A percentile compares a stretch with the other conserved stretches of the same genome.
Conservation (phyloP, 2,888 invertebrate species). For the Serripes groenlandicus region DNA sequence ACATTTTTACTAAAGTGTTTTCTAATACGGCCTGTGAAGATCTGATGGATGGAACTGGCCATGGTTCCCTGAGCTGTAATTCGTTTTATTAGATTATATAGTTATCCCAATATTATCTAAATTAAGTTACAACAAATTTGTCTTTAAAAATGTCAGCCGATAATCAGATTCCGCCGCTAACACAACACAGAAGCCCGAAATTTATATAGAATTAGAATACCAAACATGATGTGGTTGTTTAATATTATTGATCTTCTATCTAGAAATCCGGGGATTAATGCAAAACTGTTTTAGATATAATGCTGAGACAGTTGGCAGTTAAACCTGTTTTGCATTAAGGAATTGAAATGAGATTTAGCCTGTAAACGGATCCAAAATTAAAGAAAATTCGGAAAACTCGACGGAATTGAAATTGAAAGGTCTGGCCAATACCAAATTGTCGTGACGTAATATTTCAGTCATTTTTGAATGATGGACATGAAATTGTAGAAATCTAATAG, state of each 20-base stretch:
- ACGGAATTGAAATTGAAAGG: conserved; percentile 37
- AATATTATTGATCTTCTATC: conserved; percentile 38
- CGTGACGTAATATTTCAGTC: conserved; percentile 23
- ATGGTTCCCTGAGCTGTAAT: conserved; percentile 48
- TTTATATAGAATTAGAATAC: conserved; percentile 64
- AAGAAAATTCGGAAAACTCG: conserved; percentile 26
- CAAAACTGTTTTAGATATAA: background rate
- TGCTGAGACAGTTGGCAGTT: background rate
- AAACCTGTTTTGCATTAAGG: background rate
- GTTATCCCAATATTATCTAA: conserved; percentile 69
- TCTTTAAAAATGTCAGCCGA: conserved; percentile 69
- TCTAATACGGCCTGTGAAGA: conserved; percentile 42
- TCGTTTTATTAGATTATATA: conserved; percentile 64
- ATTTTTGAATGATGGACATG: conserved; percentile 18
- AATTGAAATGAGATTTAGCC: conserved; percentile 33
- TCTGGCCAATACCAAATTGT: conserved; percentile 15
- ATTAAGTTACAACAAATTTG: conserved; percentile 70
- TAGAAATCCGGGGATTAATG: background rate
- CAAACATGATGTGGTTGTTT: conserved; percentile 27
- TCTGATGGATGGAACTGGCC: conserved; percentile 50
- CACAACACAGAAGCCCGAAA: conserved; percentile 61
- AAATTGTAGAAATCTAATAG: background rate
- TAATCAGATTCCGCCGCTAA: conserved; percentile 62
- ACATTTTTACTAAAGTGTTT: conserved; percentile 51
- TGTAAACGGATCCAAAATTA: conserved; percentile 30